Percentiles rank a stretch among this genome's conserved stretches.
Evolutionary conservation across 2,888 invertebrate species (phyloP).

Genomic region (Magallana nippona): DNA sequence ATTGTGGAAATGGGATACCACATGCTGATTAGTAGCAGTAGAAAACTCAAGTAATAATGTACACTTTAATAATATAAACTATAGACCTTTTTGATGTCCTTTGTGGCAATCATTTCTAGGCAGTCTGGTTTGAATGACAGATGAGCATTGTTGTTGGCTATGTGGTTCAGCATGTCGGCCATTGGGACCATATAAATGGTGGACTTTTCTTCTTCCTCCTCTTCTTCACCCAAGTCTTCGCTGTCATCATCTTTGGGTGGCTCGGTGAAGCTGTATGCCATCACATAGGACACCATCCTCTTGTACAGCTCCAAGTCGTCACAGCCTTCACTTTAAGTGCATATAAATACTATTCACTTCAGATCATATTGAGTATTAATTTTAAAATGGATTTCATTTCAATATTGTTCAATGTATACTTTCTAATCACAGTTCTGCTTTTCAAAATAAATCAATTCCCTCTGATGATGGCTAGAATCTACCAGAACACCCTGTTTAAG

Average conservation of each 20-base stretch:
- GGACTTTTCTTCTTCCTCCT: slow-evolving; percentile 58
- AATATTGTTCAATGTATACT: too few relatives aligned
- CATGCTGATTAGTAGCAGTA: too few relatives aligned
- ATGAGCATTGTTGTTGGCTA: slow-evolving; percentile 78
- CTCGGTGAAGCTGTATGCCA: slow-evolving; percentile 81
- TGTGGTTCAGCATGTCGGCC: slow-evolving; percentile 79
- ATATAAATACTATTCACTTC: neutral
- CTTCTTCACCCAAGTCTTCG: slow-evolving; percentile 65
- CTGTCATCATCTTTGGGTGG: slow-evolving; percentile 59
- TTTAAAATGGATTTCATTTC: too few relatives aligned
- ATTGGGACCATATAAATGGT: slow-evolving; percentile 80
- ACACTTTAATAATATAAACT: too few relatives aligned
- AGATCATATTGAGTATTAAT: too few relatives aligned
- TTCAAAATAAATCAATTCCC: too few relatives aligned
- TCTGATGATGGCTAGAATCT: too few relatives aligned
- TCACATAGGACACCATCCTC: slow-evolving; percentile 79
- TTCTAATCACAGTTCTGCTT: too few relatives aligned
- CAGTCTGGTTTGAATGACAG: slow-evolving; percentile 75
- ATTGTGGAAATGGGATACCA: too few relatives aligned
- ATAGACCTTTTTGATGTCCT: slow-evolving; percentile 72
- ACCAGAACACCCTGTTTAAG: too few relatives aligned
- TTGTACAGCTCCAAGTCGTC: slow-evolving; percentile 75
- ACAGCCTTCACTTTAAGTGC: slow-evolving; percentile 57
- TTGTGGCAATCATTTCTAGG: slow-evolving; percentile 76
- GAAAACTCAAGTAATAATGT: too few relatives aligned